phyloP scores from a whole-genome alignment of 2,113 vertebrate genomes.

The Bolborhynchus lineola region DNA sequence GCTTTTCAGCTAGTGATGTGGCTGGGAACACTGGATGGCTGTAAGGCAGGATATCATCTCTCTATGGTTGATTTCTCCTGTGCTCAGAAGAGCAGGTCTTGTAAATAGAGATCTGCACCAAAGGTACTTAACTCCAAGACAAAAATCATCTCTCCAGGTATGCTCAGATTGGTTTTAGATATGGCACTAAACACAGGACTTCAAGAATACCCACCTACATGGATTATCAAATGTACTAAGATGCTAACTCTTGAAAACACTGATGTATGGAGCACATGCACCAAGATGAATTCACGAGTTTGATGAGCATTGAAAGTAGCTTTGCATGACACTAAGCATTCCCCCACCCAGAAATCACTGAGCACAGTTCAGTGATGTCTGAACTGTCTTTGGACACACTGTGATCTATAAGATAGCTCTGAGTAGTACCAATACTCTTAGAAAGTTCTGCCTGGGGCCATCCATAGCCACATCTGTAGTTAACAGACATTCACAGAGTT shows the following conservation, averaged over 20 bases:
- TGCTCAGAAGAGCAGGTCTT: neutral
- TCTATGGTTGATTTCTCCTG: neutral
- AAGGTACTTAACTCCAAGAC: neutral
- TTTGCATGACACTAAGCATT: neutral
- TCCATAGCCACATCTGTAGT: neutral
- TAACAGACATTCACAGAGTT: neutral
- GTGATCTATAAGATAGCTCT: neutral
- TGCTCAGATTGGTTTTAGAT: neutral
- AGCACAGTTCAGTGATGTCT: neutral
- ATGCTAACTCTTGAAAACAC: neutral
- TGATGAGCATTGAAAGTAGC: rapidly evolving
- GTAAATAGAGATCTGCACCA: neutral
- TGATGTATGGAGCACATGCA: neutral
- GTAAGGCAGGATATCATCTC: neutral
- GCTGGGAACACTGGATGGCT: neutral
- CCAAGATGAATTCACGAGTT: neutral
- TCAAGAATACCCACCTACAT: neutral
- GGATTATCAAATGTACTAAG: neutral
- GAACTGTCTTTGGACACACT: neutral
- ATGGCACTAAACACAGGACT: neutral
- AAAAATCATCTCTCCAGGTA: neutral
- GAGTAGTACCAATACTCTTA: neutral
- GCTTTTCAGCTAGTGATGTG: neutral
- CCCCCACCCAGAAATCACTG: neutral
- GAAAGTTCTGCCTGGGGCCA: neutral